Conservation (phyloP, 2,113 vertebrate species). For the Chlorodrepanis virens region DNA sequence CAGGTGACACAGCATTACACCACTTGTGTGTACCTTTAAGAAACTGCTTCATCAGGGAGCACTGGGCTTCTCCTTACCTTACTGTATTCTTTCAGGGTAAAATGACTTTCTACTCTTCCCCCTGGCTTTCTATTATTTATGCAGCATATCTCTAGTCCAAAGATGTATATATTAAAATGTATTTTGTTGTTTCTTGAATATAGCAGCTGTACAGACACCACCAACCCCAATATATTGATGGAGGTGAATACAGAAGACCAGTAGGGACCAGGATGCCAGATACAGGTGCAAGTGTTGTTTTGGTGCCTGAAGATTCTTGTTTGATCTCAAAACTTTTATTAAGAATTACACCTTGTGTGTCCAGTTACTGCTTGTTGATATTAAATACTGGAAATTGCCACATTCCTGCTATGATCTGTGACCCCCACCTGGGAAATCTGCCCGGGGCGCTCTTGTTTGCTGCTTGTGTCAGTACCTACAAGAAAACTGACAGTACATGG, state of each 20-base stretch:
- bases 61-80: not conserved
- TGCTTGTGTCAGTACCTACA: not conserved
- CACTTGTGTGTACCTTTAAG: accelerated
- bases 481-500: not conserved
- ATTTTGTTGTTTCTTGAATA: not conserved
- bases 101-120: not conserved
- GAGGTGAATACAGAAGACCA: not conserved
- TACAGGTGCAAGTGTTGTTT: not conserved
- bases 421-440: not conserved
- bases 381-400: not conserved
- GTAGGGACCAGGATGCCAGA: not conserved
- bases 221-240: not conserved
- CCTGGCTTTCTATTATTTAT: not conserved
- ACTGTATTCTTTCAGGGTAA: not conserved
- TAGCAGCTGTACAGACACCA: accelerated
- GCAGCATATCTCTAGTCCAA: not conserved
- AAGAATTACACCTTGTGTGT: not conserved
- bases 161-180: too few species aligned
- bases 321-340: not conserved
- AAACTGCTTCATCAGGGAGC: not conserved
- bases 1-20: not conserved
- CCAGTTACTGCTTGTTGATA: not conserved
- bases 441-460: accelerated
- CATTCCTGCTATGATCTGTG: not conserved
- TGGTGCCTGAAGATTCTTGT: not conserved